Conservation (phyloP, 2,113 vertebrate species). For the Nibea coibor region DNA sequence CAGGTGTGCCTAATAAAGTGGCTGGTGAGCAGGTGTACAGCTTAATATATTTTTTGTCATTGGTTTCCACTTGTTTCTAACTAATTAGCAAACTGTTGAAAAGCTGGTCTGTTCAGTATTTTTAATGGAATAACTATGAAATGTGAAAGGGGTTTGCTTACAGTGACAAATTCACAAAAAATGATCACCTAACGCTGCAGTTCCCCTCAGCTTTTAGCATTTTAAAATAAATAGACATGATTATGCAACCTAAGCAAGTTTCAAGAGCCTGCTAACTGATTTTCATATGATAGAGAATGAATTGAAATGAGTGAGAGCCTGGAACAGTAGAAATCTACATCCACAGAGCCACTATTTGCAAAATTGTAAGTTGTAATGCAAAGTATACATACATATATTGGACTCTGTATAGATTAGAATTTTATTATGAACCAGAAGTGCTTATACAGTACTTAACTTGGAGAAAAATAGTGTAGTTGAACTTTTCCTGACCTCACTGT, state of each 20-base stretch:
- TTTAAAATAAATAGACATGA: background rate
- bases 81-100: too few species aligned
- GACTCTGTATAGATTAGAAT: background rate
- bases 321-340: background rate
- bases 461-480: background rate
- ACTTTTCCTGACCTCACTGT: constrained; percentile 10
- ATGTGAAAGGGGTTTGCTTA: too few species aligned
- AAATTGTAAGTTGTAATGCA: background rate
- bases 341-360: background rate
- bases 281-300: background rate
- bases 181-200: too few species aligned
- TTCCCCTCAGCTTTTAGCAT: too few species aligned
- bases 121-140: too few species aligned
- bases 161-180: too few species aligned
- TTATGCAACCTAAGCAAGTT: background rate
- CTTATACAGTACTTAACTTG: background rate
- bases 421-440: background rate
- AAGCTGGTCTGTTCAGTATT: too few species aligned
- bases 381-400: background rate
- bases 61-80: too few species aligned
- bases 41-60: too few species aligned
- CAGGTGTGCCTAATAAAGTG: too few species aligned
- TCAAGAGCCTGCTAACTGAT: background rate
- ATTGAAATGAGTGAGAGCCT: background rate
- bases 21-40: too few species aligned